Base-by-base conservation (phyloP, 1,140 invertebrate genomes). In the Colletes gigas region DNA sequence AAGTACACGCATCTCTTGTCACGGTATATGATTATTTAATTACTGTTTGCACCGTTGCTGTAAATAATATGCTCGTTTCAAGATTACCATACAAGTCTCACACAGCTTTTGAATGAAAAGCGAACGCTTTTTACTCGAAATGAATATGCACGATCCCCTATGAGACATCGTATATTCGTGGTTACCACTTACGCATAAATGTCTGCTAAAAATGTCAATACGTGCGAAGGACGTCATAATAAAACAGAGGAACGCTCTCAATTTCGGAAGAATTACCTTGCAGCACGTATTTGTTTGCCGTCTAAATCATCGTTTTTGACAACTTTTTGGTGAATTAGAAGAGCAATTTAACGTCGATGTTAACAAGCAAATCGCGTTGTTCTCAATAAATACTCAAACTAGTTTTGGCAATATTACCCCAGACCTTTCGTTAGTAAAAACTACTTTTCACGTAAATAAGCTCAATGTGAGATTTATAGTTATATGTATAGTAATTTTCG, bases 141-240 rank as follows among this genome's bases (percentile, higher is more conserved):
- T 77, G 75, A 77, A 77, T 70, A 39, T 67, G 17, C 19, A 67
- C 60, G 30, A 55, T 67, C 60, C 52, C 21, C 17, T 55, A 41
- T 44, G 54, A 77, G 55, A 77, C 44, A 15, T 77, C 54, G 15
- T 39, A 41, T 59, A 59, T 76, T 76, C 73, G 44, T n/a, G 10
- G 44, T n/a, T 21, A 41, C 15, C 44, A 65, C 47, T 19, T n/a
- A 39, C 17, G 54, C 65, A 68, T 68, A 59, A 54, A 76, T n/a
- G 52, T 41, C 47, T 15, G 52, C 15, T 50, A 63, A 62, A 73
- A 73, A 73, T 69, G 74, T 77, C 67, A 69, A 77, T 44, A 21
- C 1, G 21, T 15, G 12, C n/a, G 73, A 8, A 57, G 12, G 30
- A 67, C 21, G 17, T 30, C 10, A 19, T 62, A 17, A 68, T 69